Conservation (phyloP, 2,888 invertebrate species). For the Barypeithes pellucidus region DNA sequence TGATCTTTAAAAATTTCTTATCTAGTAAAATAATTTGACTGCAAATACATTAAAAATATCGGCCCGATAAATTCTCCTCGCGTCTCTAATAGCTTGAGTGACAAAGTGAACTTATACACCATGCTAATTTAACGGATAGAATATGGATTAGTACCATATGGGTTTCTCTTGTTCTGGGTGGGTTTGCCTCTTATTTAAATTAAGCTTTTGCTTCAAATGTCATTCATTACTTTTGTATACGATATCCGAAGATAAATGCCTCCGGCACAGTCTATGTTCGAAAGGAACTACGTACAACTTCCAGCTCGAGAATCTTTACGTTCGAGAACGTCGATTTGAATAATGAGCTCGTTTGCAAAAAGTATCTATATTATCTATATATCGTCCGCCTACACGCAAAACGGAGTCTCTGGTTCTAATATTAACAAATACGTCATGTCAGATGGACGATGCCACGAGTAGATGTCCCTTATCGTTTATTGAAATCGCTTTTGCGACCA, state of each 20-base stretch:
- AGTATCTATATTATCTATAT: constrained; percentile 11
- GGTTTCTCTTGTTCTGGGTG: constrained; percentile 40
- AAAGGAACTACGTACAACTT: no score
- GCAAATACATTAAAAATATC: no score
- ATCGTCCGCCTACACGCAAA: constrained; percentile 8
- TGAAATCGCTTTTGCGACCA: constrained; percentile 22
- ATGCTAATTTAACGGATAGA: constrained; percentile 36
- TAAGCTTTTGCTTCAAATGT: constrained; percentile 22
- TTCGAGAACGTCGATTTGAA: background rate
- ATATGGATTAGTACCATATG: constrained; percentile 41
- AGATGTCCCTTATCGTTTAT: constrained; percentile 30
- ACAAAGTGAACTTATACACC: constrained; percentile 20
- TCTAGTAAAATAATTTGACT: no score
- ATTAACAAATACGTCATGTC: constrained; percentile 17
- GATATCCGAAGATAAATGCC: no score
- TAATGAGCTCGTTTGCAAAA: background rate
- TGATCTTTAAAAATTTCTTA: no score
- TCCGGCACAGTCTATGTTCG: no score
- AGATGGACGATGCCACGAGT: constrained; percentile 6
- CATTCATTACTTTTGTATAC: background rate
- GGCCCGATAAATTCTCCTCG: no score
- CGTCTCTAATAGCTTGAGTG: constrained; percentile 15
- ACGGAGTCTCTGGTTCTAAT: background rate
- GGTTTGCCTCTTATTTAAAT: constrained; percentile 27
- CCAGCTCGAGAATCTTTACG: no score